Percentiles rank a stretch among this genome's conserved stretches.
Conservation (phyloP, 1,140 invertebrate species). For the Lepidurus couesii region DNA sequence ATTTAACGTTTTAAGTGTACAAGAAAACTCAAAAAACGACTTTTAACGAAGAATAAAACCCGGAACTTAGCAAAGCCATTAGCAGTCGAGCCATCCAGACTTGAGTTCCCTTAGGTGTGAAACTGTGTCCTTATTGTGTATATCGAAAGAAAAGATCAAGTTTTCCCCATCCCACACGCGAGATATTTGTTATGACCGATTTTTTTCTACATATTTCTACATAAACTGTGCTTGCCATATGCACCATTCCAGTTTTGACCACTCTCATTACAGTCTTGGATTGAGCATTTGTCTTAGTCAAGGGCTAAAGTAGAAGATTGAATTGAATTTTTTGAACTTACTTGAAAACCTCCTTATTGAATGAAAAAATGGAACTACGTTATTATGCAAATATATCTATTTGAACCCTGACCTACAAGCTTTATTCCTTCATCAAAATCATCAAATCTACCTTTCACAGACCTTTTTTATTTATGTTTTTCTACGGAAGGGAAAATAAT, state of each 20-base stretch:
- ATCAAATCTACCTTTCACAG: too few species aligned
- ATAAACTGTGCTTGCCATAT: not conserved
- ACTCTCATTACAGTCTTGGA: not conserved
- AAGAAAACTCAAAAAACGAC: too few species aligned
- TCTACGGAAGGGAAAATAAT: too few species aligned
- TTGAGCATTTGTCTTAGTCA: not conserved
- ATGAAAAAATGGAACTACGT: not conserved
- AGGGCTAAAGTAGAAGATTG: not conserved
- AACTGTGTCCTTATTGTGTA: too few species aligned
- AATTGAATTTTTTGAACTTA: too few species aligned
- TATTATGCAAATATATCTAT: conserved; percentile 20
- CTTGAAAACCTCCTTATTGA: not conserved
- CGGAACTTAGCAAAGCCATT: too few species aligned
- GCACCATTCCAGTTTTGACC: not conserved
- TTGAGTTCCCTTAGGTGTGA: too few species aligned
- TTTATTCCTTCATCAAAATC: not conserved
- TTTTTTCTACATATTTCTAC: not conserved
- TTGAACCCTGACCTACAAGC: not conserved
- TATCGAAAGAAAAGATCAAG: not conserved
- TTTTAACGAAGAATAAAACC: too few species aligned
- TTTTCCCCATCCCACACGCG: not conserved
- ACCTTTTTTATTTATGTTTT: too few species aligned
- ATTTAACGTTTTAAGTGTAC: not conserved
- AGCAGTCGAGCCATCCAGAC: too few species aligned
- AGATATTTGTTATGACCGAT: not conserved